Evolutionary conservation across 1,140 invertebrate species (phyloP), one percentile per base, ranked within the genome.

Genomic region (Anastatus disparis): DNA sequence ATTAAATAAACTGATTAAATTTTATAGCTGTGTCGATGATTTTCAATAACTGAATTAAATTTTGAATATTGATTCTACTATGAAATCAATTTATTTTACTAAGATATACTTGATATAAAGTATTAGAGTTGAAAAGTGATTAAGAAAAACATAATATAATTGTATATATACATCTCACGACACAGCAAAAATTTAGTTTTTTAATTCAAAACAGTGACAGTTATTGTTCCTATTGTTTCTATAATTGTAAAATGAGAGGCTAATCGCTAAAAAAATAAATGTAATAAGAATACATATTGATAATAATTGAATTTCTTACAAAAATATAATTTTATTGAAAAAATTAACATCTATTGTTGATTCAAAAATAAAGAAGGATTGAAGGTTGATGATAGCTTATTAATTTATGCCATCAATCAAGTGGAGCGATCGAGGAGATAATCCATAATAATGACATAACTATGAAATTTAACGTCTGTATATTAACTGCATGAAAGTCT

Each of bases 401-500:
- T n/a, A n/a, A n/a, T n/a, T n/a, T n/a, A n/a, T n/a, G n/a, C n/a
- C n/a, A n/a, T n/a, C n/a, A n/a, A n/a, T n/a, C n/a, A n/a, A n/a
- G n/a, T n/a, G n/a, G n/a, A n/a, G n/a, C n/a, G n/a, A n/a, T n/a
- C n/a, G n/a, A n/a, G n/a, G n/a, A n/a, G n/a, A n/a, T n/a, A n/a
- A n/a, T n/a, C n/a, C n/a, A n/a, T n/a, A n/a, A n/a, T n/a, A n/a
- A n/a, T n/a, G n/a, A n/a, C n/a, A n/a, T n/a, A n/a, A n/a, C n/a
- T n/a, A n/a, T n/a, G n/a, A n/a, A n/a, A n/a, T n/a, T n/a, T 26
- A 35, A 17, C 27, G 17, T 46, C 17, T 24, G 52, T 44, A 66
- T 8, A 66, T 56, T 66, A 22, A 29, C 42, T 66, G 27, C 44
- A 62, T 17, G 9, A 35, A 66, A 44, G 52, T 56, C 61, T 66